Evolutionary conservation across 2,797 vertebrate species (phyloP).

Genomic region (Luscinia luscinia): DNA sequence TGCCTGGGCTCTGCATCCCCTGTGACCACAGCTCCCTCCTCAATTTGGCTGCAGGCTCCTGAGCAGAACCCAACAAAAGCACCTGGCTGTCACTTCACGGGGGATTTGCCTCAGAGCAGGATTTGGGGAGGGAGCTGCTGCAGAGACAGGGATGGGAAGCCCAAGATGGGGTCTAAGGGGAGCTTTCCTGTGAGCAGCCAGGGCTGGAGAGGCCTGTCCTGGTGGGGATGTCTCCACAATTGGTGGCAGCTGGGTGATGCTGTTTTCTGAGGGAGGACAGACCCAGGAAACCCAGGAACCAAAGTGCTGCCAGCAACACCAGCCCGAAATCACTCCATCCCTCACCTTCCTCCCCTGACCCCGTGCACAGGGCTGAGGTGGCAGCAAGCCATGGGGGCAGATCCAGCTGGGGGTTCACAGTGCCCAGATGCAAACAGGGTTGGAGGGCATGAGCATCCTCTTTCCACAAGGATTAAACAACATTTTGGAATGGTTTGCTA

Average conservation of each 20-base stretch:
- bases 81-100: accelerated
- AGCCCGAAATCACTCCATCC: neutral
- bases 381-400: neutral
- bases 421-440: neutral
- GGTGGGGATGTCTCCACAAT: accelerated
- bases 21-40: neutral
- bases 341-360: neutral
- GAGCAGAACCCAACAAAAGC: neutral
- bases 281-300: neutral
- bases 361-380: neutral
- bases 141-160: neutral
- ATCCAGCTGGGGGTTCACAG: neutral
- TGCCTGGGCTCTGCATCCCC: no score
- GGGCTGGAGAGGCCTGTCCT: neutral
- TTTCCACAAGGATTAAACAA: neutral
- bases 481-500: neutral
- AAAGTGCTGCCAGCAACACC: neutral
- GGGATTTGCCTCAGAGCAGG: accelerated
- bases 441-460: accelerated
- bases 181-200: neutral
- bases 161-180: neutral
- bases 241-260: neutral
- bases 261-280: accelerated
- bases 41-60: neutral
- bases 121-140: neutral